Conservation (phyloP, 2,797 vertebrate genomes). For the Babyrousa celebensis region DNA sequence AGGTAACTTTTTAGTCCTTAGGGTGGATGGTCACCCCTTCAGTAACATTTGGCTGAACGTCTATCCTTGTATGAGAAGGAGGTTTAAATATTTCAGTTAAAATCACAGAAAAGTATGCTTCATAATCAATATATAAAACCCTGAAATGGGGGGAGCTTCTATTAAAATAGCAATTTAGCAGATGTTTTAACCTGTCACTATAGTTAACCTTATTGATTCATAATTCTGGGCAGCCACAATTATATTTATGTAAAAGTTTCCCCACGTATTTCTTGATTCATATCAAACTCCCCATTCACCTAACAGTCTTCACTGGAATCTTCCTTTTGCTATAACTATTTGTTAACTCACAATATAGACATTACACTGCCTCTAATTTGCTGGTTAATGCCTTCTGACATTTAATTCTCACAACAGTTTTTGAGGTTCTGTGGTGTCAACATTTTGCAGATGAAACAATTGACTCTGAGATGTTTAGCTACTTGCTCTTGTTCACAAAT, state of each 20-base stretch:
- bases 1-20: background rate
- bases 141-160: background rate
- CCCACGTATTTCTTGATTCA: background rate
- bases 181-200: background rate
- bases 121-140: slow-evolving; percentile 2
- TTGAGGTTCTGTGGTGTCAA: background rate
- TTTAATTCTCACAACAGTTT: slow-evolving; percentile 19
- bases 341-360: background rate
- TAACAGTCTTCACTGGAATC: background rate
- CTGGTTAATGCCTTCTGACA: slow-evolving; percentile 8
- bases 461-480: background rate
- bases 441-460: background rate
- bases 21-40: background rate
- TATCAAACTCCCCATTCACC: background rate
- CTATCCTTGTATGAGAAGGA: background rate
- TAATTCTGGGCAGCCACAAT: background rate
- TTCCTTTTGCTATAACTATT: background rate
- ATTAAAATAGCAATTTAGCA: slow-evolving; percentile 42
- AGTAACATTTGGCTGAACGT: slow-evolving; percentile 17
- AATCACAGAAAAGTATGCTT: background rate
- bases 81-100: slow-evolving; percentile 57
- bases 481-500: background rate
- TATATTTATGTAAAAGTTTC: slow-evolving; percentile 6
- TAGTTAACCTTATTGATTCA: background rate
- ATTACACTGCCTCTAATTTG: background rate